phyloP scores from a whole-genome alignment of 1,140 invertebrate genomes.

The Myzus persicae region DNA sequence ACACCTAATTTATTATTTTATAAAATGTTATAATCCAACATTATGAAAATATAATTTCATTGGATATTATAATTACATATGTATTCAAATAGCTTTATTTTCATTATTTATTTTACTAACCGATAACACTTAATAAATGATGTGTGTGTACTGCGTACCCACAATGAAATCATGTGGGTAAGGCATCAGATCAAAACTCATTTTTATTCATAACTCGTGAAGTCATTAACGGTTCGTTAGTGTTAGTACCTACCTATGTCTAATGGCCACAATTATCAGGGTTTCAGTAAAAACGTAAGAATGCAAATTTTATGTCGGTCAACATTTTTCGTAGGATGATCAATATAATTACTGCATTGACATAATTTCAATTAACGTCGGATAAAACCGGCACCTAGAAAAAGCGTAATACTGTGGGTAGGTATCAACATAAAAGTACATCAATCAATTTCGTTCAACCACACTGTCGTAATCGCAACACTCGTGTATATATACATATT shows the following conservation, averaged over 20 bases:
- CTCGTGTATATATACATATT: no score
- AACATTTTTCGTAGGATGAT: neutral
- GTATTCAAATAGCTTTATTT: neutral
- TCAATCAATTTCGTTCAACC: slow-evolving; percentile 7
- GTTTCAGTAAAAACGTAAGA: neutral
- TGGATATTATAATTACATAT: no score
- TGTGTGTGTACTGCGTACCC: neutral
- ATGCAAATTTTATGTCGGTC: neutral
- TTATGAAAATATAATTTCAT: no score
- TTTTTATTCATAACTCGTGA: neutral
- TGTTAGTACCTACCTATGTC: no score
- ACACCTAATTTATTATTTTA: no score
- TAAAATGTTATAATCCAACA: no score
- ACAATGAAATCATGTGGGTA: neutral
- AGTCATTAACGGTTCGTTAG: neutral
- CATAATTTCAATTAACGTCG: neutral
- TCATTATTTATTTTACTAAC: neutral
- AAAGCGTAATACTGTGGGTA: neutral
- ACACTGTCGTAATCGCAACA: neutral
- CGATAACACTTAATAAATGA: neutral
- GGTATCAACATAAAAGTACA: neutral
- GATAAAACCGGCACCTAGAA: neutral
- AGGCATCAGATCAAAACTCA: neutral
- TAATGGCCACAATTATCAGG: neutral
- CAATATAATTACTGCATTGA: neutral